These are phyloP conservation scores for Mustela nigripes DNA, from an alignment of 2,113 vertebrate genomes.

Conservation along the genomic window DNA sequence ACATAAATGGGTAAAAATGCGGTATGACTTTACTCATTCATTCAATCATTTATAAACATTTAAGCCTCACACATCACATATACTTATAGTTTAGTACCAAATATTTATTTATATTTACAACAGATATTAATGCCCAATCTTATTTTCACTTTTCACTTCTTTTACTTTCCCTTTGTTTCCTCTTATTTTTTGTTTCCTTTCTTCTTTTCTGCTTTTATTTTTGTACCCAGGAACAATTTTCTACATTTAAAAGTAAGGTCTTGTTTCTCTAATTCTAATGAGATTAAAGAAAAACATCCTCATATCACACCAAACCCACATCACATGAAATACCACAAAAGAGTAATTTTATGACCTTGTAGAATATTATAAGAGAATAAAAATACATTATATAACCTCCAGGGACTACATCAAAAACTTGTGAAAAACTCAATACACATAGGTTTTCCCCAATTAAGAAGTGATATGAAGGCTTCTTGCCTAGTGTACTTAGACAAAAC, in stretches of 20 bases:
- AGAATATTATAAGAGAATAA: background rate
- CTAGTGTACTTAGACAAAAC: background rate
- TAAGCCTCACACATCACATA: background rate
- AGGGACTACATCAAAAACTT: background rate
- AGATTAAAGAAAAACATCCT: slow-evolving; percentile 7
- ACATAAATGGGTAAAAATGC: background rate
- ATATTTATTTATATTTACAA: background rate
- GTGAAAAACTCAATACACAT: background rate
- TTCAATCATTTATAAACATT: slow-evolving; percentile 9
- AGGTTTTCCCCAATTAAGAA: background rate
- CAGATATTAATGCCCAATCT: background rate
- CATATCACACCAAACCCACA: background rate
- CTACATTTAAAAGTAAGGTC: background rate
- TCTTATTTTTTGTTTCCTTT: background rate
- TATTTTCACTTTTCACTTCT: slow-evolving; percentile 7
- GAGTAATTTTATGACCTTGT: background rate
- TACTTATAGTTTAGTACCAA: background rate
- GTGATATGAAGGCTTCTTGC: background rate
- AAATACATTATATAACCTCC: background rate
- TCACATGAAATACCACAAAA: background rate
- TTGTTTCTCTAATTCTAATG: background rate
- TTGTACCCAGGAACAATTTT: background rate
- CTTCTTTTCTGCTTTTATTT: slow-evolving; percentile 28
- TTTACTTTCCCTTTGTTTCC: background rate
- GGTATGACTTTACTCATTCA: background rate